Base-by-base conservation (phyloP, 2,113 vertebrate genomes). In the Corythoichthys intestinalis region DNA sequence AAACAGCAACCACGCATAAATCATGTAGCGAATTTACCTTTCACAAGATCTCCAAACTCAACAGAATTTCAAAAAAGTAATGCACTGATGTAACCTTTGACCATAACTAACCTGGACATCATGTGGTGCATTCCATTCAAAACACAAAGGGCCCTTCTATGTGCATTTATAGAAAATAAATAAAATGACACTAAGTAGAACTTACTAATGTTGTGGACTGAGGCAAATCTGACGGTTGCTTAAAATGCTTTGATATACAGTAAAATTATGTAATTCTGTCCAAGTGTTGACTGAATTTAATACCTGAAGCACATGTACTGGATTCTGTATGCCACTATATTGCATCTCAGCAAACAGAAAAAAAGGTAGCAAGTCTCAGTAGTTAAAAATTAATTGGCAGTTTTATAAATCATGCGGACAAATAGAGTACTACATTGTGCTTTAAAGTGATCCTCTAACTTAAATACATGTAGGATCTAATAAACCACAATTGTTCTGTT, bases 391-490 rank as follows among this genome's bases (percentile, higher is more conserved):
- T 63, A 17, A 72, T 52, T 54, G 63, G 12, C 56, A 75, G 69
- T 60, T 54, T 48, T n/a, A 69, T 70, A 69, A 79, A 72, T 69
- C 69, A 67, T 49, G 1, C 53, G 12, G 56, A 73, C 63, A 74
- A 75, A 71, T 28, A 28, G 20, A 28, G 20, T 28, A 28, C 20
- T 28, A 28, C 20, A 28, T 28, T 28, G 20, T 28, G 20, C 20
- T 28, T 28, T 28, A 28, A 28, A 28, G 20, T 28, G 20, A 28
- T 28, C 20, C 20, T 28, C 20, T 28, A 28, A 28, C 20, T 28
- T 28, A 28, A 28, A 28, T 28, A 28, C 20, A 28, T 28, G 20
- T 28, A 28, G 20, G 20, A 0, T 28, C 20, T 28, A 28, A 28
- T 28, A 28, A 28, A 28, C 20, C 20, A 28, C 20, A 28, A 28